These are phyloP conservation scores for Noturus placidus DNA, from an alignment of 2,113 vertebrate species.

Conservation along the genomic window DNA sequence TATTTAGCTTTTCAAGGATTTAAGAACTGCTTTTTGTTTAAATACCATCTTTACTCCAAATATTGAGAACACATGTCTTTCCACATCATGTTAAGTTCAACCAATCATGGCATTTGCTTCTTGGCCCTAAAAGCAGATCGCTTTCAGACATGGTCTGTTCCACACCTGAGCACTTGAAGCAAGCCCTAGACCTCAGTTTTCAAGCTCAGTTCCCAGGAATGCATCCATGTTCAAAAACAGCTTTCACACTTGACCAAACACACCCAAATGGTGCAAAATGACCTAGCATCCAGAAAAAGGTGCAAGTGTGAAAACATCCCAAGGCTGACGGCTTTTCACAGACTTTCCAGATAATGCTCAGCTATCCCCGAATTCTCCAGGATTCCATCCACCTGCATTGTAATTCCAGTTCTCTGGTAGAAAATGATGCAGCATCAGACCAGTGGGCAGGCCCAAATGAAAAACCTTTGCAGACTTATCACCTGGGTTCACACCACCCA, in stretches of 20 bases:
- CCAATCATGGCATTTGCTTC: neutral
- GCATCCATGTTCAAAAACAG: conserved; percentile 10
- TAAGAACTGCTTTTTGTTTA: neutral
- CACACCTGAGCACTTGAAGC: conserved; percentile 11
- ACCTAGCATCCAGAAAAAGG: neutral
- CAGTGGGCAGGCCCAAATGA: neutral
- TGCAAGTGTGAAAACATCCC: conserved; percentile 6
- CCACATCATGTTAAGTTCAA: neutral
- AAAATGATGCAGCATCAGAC: neutral
- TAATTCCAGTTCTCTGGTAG: conserved; percentile 1
- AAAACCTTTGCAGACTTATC: neutral
- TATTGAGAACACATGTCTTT: neutral
- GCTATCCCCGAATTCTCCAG: neutral
- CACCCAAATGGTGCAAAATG: neutral
- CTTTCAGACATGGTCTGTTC: conserved; percentile 17
- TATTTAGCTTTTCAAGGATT: too few species aligned
- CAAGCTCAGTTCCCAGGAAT: neutral
- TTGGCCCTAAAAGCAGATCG: neutral
- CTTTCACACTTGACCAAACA: conserved; percentile 14
- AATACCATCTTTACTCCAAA: neutral
- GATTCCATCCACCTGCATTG: neutral
- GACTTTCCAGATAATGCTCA: conserved; percentile 2
- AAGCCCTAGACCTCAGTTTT: conserved; percentile 10
- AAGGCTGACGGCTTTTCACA: neutral
- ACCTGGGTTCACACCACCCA: neutral